phyloP scores from a whole-genome alignment of 1,140 invertebrate genomes.

The Watersipora subatra region DNA sequence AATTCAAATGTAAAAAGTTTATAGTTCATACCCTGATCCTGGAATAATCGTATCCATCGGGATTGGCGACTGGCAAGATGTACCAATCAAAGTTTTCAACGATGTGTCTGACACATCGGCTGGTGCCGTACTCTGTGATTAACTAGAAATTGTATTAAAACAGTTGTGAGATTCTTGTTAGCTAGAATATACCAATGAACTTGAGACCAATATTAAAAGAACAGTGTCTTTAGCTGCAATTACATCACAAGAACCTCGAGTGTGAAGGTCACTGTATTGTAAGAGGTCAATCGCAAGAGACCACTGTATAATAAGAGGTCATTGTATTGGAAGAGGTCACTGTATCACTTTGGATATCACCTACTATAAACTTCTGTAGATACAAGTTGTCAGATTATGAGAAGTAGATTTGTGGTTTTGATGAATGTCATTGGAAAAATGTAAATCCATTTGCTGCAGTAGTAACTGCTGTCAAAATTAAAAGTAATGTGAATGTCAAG shows the following conservation, averaged over 20 bases:
- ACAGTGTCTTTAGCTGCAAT: not conserved
- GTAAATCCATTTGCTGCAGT: too few relatives aligned
- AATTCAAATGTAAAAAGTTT: too few relatives aligned
- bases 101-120: not conserved
- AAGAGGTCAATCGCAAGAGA: not conserved
- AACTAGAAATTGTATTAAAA: not conserved
- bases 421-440: too few relatives aligned
- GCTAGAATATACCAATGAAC: not conserved
- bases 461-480: too few relatives aligned
- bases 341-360: too few relatives aligned
- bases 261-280: not conserved
- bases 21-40: not conserved
- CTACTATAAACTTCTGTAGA: too few relatives aligned
- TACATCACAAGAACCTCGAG: not conserved
- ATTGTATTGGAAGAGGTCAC: too few relatives aligned
- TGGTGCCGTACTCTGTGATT: not conserved
- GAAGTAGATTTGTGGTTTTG: too few relatives aligned
- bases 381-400: too few relatives aligned
- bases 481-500: too few relatives aligned
- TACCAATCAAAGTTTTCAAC: slow-evolving; percentile 9
- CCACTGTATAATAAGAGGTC: not conserved
- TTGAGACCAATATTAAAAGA: not conserved
- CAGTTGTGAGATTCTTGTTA: not conserved
- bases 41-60: slow-evolving; percentile 18
- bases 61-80: slow-evolving; percentile 13